phyloP scores from a whole-genome alignment of 2,113 vertebrate species.

The Lates calcarifer region DNA sequence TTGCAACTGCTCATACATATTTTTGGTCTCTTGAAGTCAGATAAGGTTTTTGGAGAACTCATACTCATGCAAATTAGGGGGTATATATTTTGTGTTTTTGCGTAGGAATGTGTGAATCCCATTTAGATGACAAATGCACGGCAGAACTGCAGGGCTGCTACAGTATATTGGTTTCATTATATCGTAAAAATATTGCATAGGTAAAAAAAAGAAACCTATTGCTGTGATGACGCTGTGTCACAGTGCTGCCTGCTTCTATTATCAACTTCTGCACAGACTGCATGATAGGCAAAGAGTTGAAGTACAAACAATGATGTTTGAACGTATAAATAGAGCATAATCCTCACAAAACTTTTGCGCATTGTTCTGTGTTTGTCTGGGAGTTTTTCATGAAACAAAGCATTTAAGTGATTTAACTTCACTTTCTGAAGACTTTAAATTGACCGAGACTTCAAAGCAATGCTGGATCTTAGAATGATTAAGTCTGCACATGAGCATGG shows the following conservation, averaged over 20 bases:
- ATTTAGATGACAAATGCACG: conserved; percentile 12
- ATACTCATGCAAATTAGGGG: conserved; percentile 30
- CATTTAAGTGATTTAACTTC: not conserved
- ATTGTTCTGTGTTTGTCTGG: conserved; percentile 1
- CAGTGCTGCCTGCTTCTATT: conserved; percentile 13
- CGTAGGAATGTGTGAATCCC: conserved; percentile 15
- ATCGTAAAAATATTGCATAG: conserved; percentile 5
- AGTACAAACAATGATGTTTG: conserved; percentile 3
- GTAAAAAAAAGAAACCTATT: conserved; percentile 12
- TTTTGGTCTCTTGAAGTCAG: conserved; percentile 24
- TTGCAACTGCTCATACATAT: not conserved
- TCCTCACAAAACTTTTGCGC: not conserved
- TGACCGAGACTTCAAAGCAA: not conserved
- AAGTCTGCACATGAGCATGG: conserved; percentile 1
- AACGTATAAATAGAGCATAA: conserved; percentile 33
- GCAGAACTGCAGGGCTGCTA: not conserved
- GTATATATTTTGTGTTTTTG: not conserved
- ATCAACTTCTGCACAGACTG: conserved; percentile 19
- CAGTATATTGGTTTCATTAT: conserved; percentile 24
- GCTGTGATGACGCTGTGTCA: conserved; percentile 9
- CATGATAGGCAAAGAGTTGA: not conserved
- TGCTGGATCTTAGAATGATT: not conserved
- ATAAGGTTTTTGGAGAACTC: conserved; percentile 26
- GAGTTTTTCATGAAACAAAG: not conserved
- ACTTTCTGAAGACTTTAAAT: not conserved